Evolutionary conservation across 2,888 invertebrate species (phyloP).

Genomic region (Aromia moschata): DNA sequence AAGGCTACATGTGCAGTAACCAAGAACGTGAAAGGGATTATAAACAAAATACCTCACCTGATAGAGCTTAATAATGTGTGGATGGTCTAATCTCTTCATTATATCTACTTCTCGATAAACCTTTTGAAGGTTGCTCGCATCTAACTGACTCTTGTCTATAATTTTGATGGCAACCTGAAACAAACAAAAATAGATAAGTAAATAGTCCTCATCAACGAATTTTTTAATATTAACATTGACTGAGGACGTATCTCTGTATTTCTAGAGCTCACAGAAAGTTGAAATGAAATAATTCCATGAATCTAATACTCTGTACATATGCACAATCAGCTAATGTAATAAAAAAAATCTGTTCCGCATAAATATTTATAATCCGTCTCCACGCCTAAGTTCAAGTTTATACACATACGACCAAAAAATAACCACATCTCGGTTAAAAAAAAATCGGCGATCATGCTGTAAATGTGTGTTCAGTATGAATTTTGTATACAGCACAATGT

Average conservation of each 20-base stretch:
- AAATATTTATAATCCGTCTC: not conserved
- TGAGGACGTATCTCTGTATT: too few relatives aligned
- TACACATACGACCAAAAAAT: not conserved
- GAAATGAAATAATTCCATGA: too few relatives aligned
- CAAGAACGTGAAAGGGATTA: too few relatives aligned
- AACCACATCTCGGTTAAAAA: not conserved
- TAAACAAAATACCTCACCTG: constrained; percentile 80
- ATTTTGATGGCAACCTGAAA: constrained; percentile 95
- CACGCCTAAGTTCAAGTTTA: not conserved
- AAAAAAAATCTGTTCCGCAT: not conserved
- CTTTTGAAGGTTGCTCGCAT: constrained; percentile 90
- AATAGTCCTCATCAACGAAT: too few relatives aligned
- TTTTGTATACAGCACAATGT: not conserved
- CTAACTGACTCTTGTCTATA: constrained; percentile 92
- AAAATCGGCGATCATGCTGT: not conserved
- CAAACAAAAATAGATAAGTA: too few relatives aligned
- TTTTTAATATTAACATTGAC: too few relatives aligned
- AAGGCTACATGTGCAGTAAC: too few relatives aligned
- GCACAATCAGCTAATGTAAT: too few relatives aligned
- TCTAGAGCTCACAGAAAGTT: too few relatives aligned
- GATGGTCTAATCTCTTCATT: constrained; percentile 96
- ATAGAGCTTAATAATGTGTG: constrained; percentile 96
- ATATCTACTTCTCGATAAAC: constrained; percentile 97
- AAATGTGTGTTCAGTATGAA: not conserved
- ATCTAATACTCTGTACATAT: too few relatives aligned